A percentile compares a stretch with the other conserved stretches of the same genome.
phyloP scores from a whole-genome alignment of 2,888 invertebrate species.

The Dryocosmus kuriphilus region DNA sequence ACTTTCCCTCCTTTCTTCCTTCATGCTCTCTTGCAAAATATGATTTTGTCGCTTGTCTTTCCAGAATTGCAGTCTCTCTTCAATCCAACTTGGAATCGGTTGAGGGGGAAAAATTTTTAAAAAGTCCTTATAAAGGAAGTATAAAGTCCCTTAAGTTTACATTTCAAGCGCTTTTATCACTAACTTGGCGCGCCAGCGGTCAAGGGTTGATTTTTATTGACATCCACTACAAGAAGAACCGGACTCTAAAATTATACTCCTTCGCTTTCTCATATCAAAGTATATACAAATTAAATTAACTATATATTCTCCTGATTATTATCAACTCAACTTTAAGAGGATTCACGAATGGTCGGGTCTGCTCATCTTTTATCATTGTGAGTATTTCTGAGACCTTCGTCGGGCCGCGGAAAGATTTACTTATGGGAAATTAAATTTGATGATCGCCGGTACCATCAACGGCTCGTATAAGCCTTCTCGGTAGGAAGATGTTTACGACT shows the following conservation, averaged over 20 bases:
- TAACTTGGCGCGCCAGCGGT: too few relatives aligned
- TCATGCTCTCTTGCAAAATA: constrained; percentile 44
- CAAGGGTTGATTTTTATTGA: background rate
- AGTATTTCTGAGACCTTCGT: constrained; percentile 24
- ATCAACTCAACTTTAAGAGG: constrained; percentile 12
- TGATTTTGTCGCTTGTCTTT: constrained; percentile 39
- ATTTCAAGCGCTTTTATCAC: background rate
- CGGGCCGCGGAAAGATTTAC: constrained; percentile 68
- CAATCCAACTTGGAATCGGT: constrained; percentile 1
- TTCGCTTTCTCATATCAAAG: background rate
- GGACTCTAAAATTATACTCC: constrained; percentile 11
- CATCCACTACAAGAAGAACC: background rate
- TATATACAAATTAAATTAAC: constrained; percentile 26
- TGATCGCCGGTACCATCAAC: constrained; percentile 71
- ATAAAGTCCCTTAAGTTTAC: background rate
- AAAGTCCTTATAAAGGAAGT: background rate
- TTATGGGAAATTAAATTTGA: constrained; percentile 74
- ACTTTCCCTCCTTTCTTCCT: constrained; percentile 63
- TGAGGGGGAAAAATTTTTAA: background rate
- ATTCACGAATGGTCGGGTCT: constrained; percentile 8
- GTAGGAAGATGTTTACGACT: constrained; percentile 73
- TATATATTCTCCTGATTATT: constrained; percentile 2
- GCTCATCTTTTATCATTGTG: constrained; percentile 32
- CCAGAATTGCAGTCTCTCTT: background rate
- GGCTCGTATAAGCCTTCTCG: constrained; percentile 71